Percentiles rank a stretch among this genome's conserved stretches.
phyloP scores from a whole-genome alignment of 2,888 invertebrate species.

The Panorpa germanica region DNA sequence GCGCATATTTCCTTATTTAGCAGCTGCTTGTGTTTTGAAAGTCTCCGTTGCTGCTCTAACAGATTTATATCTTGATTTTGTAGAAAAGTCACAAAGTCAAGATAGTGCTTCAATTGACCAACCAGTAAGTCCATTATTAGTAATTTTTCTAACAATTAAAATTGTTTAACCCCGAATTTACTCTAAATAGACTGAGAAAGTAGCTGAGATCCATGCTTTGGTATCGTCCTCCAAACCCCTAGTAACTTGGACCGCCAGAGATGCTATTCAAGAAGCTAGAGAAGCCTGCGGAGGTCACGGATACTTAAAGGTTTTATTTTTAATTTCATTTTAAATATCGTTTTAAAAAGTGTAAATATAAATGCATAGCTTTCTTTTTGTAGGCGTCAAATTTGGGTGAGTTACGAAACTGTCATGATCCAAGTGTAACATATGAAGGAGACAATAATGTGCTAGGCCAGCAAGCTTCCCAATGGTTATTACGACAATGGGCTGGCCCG shows the following conservation, averaged over 20 bases:
- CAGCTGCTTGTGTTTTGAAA: constrained; percentile 38
- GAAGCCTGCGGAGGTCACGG: constrained; percentile 82
- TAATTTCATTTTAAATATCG: constrained; percentile 3
- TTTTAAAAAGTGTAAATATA: background rate
- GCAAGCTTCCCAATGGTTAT: constrained; percentile 76
- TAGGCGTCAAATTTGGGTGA: constrained; percentile 69
- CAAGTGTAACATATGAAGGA: constrained; percentile 82
- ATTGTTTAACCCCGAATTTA: constrained; percentile 2
- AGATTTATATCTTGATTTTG: constrained; percentile 41
- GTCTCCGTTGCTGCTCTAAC: constrained; percentile 45
- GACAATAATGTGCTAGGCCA: constrained; percentile 86
- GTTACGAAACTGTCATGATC: constrained; percentile 71
- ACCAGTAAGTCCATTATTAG: constrained; percentile 17
- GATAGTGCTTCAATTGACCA: constrained; percentile 23
- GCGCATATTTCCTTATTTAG: constrained; percentile 49
- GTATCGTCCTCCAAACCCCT: constrained; percentile 45
- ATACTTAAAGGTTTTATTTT: no score
- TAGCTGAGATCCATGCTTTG: constrained; percentile 42
- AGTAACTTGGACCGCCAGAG: constrained; percentile 54
- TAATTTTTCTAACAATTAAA: background rate
- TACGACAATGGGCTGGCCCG: constrained; percentile 39
- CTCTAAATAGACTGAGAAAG: constrained; percentile 21
- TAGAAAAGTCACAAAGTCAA: constrained; percentile 40
- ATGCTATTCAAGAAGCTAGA: constrained; percentile 65
- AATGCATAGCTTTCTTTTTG: constrained; percentile 2